Percentiles rank a stretch among this genome's conserved stretches.
Conservation (phyloP, 2,888 invertebrate species). For the Alloscopus bannaensis region DNA sequence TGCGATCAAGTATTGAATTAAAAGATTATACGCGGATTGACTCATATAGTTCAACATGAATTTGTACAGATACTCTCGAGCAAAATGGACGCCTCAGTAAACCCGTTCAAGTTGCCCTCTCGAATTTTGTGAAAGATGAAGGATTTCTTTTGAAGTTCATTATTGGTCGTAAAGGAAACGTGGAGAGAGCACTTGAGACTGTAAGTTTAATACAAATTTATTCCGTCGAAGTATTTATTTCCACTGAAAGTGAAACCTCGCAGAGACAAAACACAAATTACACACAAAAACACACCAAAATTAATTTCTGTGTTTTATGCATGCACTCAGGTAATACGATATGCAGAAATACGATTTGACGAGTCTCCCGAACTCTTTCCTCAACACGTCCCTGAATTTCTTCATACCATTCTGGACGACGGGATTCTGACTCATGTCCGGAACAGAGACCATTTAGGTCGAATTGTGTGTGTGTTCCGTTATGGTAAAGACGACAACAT, state of each 20-base stretch:
- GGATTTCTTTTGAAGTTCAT: constrained; percentile 22
- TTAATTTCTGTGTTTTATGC: neutral
- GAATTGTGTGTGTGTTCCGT: constrained; percentile 6
- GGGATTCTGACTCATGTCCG: constrained; percentile 8
- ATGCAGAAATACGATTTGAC: neutral
- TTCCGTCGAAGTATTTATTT: neutral
- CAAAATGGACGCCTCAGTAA: neutral
- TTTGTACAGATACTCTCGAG: too few relatives aligned
- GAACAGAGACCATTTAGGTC: constrained; percentile 6
- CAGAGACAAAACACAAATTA: neutral
- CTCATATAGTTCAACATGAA: too few relatives aligned
- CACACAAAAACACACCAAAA: neutral
- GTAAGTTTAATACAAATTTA: constrained; percentile 4
- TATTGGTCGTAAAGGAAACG: constrained; percentile 20
- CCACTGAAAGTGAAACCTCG: neutral
- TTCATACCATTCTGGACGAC: neutral
- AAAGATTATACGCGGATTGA: too few relatives aligned
- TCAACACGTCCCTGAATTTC: constrained; percentile 7
- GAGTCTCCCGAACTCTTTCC: constrained; percentile 30
- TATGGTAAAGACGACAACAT: neutral
- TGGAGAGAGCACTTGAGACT: constrained; percentile 20
- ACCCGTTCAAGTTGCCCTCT: constrained; percentile 2
- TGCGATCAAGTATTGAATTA: too few relatives aligned
- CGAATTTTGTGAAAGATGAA: neutral
- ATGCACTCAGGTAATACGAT: constrained; percentile 23